A percentile compares a stretch with the other conserved stretches of the same genome.
These are phyloP conservation scores for Flabesymbios commensalis DNA, from an alignment of 2,888 invertebrate species.

Conservation along the genomic window DNA sequence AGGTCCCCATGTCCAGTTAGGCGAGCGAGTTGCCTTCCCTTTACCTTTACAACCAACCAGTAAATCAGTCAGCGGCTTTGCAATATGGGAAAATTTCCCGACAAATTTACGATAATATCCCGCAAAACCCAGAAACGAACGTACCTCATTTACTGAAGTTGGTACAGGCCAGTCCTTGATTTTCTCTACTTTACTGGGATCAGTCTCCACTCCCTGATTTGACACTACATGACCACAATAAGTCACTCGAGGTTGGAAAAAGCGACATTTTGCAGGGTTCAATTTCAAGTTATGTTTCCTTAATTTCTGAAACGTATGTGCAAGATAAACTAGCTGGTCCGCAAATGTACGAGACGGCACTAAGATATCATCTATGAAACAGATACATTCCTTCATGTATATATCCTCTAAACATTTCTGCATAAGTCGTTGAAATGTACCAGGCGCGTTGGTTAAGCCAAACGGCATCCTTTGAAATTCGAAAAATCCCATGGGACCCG, in stretches of 20 bases:
- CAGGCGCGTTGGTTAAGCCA: background rate
- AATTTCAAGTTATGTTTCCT: background rate
- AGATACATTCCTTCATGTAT: background rate
- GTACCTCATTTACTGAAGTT: constrained; percentile 8
- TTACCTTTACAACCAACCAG: background rate
- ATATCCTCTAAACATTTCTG: background rate
- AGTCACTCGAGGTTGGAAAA: background rate
- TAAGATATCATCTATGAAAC: background rate
- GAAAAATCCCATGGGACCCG: constrained; percentile 4
- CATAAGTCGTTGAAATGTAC: background rate
- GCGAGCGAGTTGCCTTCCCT: background rate
- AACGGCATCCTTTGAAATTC: background rate
- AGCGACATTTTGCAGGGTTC: background rate
- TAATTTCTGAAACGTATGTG: background rate
- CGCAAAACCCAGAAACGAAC: no score
- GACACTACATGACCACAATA: background rate
- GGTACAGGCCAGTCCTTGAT: constrained; percentile 10
- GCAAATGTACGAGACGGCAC: background rate
- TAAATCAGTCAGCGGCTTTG: constrained; percentile 19
- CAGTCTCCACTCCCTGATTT: background rate
- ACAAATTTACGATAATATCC: no score
- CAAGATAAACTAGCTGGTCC: background rate
- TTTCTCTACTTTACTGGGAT: background rate
- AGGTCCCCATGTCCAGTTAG: background rate
- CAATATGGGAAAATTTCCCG: no score